A percentile compares a stretch with the other conserved stretches of the same genome.
These are phyloP conservation scores for Megalops cyprinoides DNA, from an alignment of 2,797 vertebrate species.

Conservation along the genomic window DNA sequence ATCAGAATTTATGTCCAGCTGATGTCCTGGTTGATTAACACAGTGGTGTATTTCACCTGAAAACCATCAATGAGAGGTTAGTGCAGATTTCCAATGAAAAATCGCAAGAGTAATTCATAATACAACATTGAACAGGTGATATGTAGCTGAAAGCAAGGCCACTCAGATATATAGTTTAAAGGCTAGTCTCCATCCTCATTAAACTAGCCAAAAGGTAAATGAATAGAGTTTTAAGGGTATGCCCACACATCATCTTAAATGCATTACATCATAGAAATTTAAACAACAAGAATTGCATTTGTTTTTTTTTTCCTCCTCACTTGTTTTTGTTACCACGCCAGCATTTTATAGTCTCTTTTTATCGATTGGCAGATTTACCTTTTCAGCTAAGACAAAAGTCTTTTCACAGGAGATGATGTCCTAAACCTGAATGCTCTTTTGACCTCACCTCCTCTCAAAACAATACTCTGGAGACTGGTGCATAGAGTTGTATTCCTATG, in stretches of 20 bases:
- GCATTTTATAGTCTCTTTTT: not conserved
- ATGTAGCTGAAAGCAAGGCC: not conserved
- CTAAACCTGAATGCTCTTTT: not conserved
- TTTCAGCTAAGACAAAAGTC: not conserved
- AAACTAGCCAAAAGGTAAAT: not conserved
- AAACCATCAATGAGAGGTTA: not conserved
- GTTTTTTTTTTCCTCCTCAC: not conserved
- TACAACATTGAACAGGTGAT: not conserved
- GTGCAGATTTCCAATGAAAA: too few relatives aligned
- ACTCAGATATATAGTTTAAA: not conserved
- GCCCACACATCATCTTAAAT: too few relatives aligned
- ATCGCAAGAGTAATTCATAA: not conserved
- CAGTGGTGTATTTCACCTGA: not conserved
- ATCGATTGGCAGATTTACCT: not conserved
- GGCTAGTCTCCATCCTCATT: not conserved
- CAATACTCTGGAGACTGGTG: too few relatives aligned
- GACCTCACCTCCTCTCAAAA: not conserved
- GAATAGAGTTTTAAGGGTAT: too few relatives aligned
- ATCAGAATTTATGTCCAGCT: not conserved
- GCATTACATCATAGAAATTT: too few relatives aligned
- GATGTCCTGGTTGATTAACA: not conserved
- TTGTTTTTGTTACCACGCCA: too few relatives aligned
- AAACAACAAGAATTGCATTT: not conserved
- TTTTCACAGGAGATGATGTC: not conserved
- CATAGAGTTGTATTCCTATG: too few relatives aligned